phyloP scores from a whole-genome alignment of 2,113 vertebrate species.

The Chamaea fasciata region DNA sequence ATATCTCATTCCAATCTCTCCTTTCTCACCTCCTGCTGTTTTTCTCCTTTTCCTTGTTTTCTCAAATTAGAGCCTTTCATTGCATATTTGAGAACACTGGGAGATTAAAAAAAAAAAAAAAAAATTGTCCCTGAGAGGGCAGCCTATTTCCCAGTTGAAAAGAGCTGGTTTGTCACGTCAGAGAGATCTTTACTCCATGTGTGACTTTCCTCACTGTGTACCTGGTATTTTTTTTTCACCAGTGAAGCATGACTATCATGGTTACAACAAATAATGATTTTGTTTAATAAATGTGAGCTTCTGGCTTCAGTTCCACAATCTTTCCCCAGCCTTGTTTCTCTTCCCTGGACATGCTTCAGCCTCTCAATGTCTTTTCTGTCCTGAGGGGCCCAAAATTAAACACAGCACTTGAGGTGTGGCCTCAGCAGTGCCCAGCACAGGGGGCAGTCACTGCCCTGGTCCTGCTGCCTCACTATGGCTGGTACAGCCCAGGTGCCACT shows the following conservation, averaged over 20 bases:
- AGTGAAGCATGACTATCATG: not conserved
- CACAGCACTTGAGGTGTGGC: fast-evolving
- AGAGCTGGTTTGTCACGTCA: not conserved
- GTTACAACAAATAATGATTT: not conserved
- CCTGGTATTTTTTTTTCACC: not conserved
- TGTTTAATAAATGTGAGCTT: not conserved
- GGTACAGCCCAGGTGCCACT: not conserved
- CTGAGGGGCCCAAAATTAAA: not conserved
- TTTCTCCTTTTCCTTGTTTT: not conserved
- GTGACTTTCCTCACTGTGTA: not conserved
- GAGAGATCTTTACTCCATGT: not conserved
- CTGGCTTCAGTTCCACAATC: not conserved
- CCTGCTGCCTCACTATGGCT: not conserved
- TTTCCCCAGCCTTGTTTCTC: fast-evolving
- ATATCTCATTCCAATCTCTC: not conserved
- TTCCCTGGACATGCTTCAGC: not conserved
- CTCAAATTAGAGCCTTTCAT: not conserved
- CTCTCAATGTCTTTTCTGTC: not conserved
- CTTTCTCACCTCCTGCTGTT: not conserved
- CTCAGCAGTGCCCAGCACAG: not conserved
- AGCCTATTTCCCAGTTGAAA: not conserved
- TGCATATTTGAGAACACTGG: not conserved
- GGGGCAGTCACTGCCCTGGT: not conserved
- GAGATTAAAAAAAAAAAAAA: not conserved
- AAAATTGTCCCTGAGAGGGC: not conserved